A percentile compares a stretch with the other conserved stretches of the same genome.
Conservation (phyloP, 2,888 invertebrate species). For the Cremastinae sp. region DNA sequence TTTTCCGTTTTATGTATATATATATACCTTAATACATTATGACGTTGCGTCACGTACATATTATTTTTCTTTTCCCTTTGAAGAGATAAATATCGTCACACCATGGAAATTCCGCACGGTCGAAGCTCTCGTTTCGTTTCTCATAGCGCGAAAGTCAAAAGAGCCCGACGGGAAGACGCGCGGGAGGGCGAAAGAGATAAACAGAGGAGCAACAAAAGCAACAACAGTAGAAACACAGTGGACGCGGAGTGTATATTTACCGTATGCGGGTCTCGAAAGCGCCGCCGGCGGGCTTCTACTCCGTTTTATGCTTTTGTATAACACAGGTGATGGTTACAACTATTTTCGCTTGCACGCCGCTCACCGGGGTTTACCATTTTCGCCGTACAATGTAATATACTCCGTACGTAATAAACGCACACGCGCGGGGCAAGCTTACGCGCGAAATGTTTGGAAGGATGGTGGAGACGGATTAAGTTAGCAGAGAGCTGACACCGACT, state of each 20-base stretch:
- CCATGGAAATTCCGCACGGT: too few relatives aligned
- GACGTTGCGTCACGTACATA: too few relatives aligned
- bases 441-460: conserved; percentile 25
- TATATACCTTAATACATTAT: too few relatives aligned
- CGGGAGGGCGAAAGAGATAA: background rate
- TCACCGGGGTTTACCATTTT: background rate
- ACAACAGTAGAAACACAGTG: conserved; percentile 3
- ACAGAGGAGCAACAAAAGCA: conserved; percentile 35
- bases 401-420: background rate
- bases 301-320: conserved; percentile 17
- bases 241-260: background rate
- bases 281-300: conserved; percentile 28
- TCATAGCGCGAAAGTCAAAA: conserved; percentile 24
- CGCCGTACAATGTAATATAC: conserved; percentile 2
- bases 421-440: background rate
- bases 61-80: too few relatives aligned
- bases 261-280: conserved; percentile 24
- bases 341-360: conserved; percentile 13
- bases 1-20: too few relatives aligned
- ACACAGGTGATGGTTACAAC: conserved; percentile 18
- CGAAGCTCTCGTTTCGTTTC: background rate
- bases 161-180: conserved; percentile 9
- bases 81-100: too few relatives aligned
- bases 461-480: conserved; percentile 48
- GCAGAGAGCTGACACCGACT: conserved; percentile 38